A percentile compares a stretch with the other conserved stretches of the same genome.
phyloP scores from a whole-genome alignment of 2,797 vertebrate species.

The Sebastes nivosus region DNA sequence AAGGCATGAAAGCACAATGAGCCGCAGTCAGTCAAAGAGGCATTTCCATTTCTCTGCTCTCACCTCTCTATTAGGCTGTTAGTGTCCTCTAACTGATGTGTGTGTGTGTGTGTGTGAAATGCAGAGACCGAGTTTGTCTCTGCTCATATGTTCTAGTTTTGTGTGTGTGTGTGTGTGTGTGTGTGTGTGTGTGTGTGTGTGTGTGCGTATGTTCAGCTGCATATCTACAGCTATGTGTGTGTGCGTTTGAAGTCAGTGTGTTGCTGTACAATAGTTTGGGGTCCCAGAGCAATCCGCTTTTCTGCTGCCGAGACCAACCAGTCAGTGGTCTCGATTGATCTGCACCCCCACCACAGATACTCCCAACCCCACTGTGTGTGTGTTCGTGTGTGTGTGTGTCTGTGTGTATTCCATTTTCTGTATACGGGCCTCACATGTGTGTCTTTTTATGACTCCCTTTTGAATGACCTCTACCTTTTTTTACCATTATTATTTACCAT shows the following conservation, averaged over 20 bases:
- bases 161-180: slow-evolving; percentile 12
- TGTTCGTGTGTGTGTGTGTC: slow-evolving; percentile 38
- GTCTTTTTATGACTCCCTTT: background rate
- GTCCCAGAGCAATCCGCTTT: slow-evolving; percentile 89
- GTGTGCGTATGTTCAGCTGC: slow-evolving; percentile 19
- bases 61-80: slow-evolving; percentile 62
- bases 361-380: slow-evolving; percentile 79
- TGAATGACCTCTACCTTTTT: background rate
- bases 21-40: slow-evolving; percentile 80
- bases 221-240: slow-evolving; percentile 1
- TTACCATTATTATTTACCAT: too few relatives aligned
- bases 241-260: slow-evolving; percentile 88
- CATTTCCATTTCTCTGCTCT: slow-evolving; percentile 86
- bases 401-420: background rate
- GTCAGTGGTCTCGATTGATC: slow-evolving; percentile 91
- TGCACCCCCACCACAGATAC: slow-evolving; percentile 85
- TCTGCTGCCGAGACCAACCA: slow-evolving; percentile 88
- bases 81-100: slow-evolving; percentile 8
- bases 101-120: background rate
- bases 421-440: background rate
- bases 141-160: slow-evolving; percentile 12
- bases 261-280: slow-evolving; percentile 85
- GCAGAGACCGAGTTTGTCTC: background rate
- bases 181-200: slow-evolving; percentile 3
- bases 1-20: slow-evolving; percentile 69